Evolutionary conservation across 2,113 vertebrate genomes (phyloP).

Genomic region (Nanger granti): DNA sequence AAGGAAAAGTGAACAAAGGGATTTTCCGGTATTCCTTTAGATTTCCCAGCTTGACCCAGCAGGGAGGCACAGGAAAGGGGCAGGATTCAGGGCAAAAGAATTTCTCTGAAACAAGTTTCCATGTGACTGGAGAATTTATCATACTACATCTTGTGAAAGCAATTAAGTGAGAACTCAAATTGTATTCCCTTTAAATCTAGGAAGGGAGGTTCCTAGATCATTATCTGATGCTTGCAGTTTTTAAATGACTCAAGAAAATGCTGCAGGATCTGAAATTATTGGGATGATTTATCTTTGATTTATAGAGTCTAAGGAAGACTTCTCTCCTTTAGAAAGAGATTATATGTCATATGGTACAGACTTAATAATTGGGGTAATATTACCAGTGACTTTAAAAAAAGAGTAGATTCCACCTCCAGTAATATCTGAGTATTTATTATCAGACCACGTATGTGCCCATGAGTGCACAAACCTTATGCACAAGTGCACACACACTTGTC

Average conservation of each 20-base stretch:
- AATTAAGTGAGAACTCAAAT: neutral
- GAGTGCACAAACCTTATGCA: accelerated
- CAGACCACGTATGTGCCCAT: neutral
- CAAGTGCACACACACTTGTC: neutral
- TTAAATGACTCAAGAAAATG: neutral
- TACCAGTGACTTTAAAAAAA: neutral
- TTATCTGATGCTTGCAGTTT: neutral
- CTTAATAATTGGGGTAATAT: neutral
- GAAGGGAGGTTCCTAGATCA: neutral
- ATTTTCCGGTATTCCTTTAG: neutral
- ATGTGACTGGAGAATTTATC: neutral
- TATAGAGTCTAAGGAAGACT: neutral
- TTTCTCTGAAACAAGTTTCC: neutral
- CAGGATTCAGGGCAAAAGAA: neutral
- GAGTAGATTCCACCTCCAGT: neutral
- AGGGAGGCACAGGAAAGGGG: neutral
- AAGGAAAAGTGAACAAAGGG: neutral
- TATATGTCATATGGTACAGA: neutral
- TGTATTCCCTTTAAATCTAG: neutral
- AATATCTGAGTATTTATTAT: neutral
- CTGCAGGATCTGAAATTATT: neutral
- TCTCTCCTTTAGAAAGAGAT: neutral
- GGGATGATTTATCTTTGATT: neutral
- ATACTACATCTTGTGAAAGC: neutral
- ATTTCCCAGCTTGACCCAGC: neutral